phyloP scores from a whole-genome alignment of 2,888 invertebrate species.

The Pseudococcus jackbeardsleyi region DNA sequence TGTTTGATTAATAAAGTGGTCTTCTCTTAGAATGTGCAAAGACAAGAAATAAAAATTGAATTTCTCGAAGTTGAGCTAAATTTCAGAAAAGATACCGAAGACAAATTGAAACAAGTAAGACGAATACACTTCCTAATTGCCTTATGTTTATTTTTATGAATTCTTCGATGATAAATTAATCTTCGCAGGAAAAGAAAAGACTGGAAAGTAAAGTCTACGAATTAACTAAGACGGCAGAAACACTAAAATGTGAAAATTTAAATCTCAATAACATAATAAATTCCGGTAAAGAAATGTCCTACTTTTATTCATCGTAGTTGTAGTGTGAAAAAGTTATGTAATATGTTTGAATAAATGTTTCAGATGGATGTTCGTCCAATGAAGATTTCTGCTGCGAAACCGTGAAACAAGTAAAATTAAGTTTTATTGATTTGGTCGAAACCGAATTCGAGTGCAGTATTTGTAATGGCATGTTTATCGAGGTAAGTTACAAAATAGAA shows the following conservation, averaged over 20 bases:
- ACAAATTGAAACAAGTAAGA: constrained; percentile 14
- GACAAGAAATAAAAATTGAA: constrained; percentile 36
- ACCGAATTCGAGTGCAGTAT: constrained; percentile 39
- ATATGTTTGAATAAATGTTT: background rate
- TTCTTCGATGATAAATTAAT: background rate
- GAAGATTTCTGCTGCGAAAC: constrained; percentile 38
- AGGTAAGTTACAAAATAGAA: background rate
- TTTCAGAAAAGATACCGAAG: constrained; percentile 21
- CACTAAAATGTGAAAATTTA: constrained; percentile 34
- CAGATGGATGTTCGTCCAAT: constrained; percentile 22
- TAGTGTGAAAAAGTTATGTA: background rate
- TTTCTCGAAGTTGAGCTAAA: constrained; percentile 33
- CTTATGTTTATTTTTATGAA: background rate
- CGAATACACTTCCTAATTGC: background rate
- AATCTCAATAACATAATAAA: background rate
- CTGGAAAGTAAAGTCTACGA: constrained; percentile 9
- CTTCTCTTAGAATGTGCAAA: background rate
- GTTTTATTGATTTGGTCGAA: constrained; percentile 43
- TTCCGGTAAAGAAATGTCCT: background rate
- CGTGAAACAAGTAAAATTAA: constrained; percentile 34
- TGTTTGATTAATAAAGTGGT: background rate
- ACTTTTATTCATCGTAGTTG: background rate
- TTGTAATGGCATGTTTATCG: constrained; percentile 47
- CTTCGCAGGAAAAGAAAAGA: background rate
- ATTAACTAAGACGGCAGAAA: background rate